A percentile compares a stretch with the other conserved stretches of the same genome.
These are phyloP conservation scores for Sialis lutaria DNA, from an alignment of 2,888 invertebrate genomes.

Conservation along the genomic window DNA sequence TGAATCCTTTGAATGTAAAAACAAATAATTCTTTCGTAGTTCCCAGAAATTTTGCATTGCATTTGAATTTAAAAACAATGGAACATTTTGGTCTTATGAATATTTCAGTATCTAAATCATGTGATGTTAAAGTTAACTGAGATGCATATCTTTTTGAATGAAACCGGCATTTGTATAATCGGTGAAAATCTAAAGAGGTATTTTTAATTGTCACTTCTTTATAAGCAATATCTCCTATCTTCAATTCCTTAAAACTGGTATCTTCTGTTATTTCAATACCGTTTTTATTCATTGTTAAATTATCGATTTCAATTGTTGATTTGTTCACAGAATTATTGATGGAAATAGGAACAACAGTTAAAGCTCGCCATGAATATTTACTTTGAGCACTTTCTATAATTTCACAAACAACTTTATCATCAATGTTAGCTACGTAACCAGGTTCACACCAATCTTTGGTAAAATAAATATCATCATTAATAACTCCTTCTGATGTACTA, in stretches of 20 bases:
- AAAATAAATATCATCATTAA: slow-evolving; percentile 42
- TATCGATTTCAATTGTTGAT: slow-evolving; percentile 7
- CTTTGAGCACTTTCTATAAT: slow-evolving; percentile 57
- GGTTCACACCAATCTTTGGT: slow-evolving; percentile 32
- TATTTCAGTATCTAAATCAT: slow-evolving; percentile 20
- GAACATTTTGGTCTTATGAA: slow-evolving; percentile 26
- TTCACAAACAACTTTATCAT: slow-evolving; percentile 45
- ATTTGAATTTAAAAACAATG: slow-evolving; percentile 29
- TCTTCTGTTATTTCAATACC: slow-evolving; percentile 34
- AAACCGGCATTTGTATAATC: slow-evolving; percentile 32
- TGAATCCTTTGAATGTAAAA: slow-evolving; percentile 40
- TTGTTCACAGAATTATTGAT: slow-evolving; percentile 5
- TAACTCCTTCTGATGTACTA: slow-evolving; percentile 28
- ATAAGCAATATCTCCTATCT: slow-evolving; percentile 23
- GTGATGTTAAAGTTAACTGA: slow-evolving; percentile 28
- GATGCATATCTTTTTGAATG: slow-evolving; percentile 32
- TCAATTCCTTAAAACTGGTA: slow-evolving; percentile 21
- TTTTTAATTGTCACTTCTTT: slow-evolving; percentile 30
- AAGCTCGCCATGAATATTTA: slow-evolving; percentile 37
- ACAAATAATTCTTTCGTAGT: slow-evolving; percentile 38
- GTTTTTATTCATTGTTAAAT: slow-evolving; percentile 25
- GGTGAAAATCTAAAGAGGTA: slow-evolving; percentile 23
- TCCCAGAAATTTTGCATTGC: slow-evolving; percentile 41
- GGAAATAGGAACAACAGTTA: slow-evolving; percentile 25
- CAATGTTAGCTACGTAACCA: slow-evolving; percentile 34